Evolutionary conservation across 2,888 invertebrate genomes (phyloP).

Genomic region (Myathropa florea): DNA sequence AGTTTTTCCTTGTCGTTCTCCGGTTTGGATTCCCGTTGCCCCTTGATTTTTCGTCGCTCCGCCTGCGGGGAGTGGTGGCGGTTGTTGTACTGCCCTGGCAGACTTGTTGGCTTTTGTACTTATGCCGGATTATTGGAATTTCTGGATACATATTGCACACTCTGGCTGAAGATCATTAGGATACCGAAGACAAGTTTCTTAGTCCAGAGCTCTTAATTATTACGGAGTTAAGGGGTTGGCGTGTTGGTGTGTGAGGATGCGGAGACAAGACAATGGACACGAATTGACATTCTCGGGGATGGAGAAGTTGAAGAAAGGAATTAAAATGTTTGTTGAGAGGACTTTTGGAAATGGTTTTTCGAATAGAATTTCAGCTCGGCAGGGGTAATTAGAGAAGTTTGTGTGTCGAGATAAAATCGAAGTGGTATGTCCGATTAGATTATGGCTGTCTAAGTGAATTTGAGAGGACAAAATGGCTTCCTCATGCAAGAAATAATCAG

Average conservation of each 20-base stretch:
- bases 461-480: neutral
- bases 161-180: conserved; percentile 22
- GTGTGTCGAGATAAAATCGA: neutral
- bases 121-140: conserved; percentile 60
- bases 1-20: conserved; percentile 41
- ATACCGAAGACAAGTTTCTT: conserved; percentile 20
- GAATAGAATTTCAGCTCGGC: neutral
- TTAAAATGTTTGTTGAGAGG: conserved; percentile 18
- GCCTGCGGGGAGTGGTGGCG: neutral
- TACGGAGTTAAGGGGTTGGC: conserved; percentile 23
- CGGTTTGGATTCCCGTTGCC: conserved; percentile 9
- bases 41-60: conserved; percentile 2
- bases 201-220: conserved; percentile 48
- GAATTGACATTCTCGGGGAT: conserved; percentile 14
- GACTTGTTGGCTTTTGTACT: conserved; percentile 66
- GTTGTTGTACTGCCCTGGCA: conserved; percentile 12
- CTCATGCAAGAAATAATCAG: too few relatives aligned
- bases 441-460: neutral
- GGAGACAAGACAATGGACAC: conserved; percentile 25
- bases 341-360: neutral
- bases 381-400: conserved; percentile 31
- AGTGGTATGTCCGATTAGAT: neutral
- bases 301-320: conserved; percentile 7
- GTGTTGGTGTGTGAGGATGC: neutral
- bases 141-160: conserved; percentile 11